Evolutionary conservation across 2,888 invertebrate genomes (phyloP).

Genomic region (Germaria angustata): DNA sequence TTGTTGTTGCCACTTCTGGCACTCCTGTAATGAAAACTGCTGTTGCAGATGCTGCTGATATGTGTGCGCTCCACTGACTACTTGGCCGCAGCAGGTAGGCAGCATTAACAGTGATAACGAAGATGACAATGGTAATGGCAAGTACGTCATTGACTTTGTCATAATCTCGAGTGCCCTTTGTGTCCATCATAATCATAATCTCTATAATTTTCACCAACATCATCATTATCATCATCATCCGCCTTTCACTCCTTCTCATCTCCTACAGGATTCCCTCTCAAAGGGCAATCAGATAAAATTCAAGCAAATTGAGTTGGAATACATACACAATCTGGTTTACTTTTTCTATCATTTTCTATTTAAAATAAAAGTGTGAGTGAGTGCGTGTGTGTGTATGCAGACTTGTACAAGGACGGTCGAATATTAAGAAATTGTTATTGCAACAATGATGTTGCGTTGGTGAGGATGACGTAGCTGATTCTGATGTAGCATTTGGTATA

Average conservation of each 20-base stretch:
- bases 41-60: constrained; percentile 37
- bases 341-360: neutral
- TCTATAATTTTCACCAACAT: constrained; percentile 19
- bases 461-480: constrained; percentile 2
- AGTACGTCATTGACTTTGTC: constrained; percentile 55
- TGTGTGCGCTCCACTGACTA: constrained; percentile 30
- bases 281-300: constrained; percentile 1
- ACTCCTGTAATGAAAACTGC: constrained; percentile 9
- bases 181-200: constrained; percentile 32
- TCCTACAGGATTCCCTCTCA: neutral
- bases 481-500: constrained; percentile 35
- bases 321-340: neutral
- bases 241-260: neutral
- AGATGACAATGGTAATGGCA: constrained; percentile 14
- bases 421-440: constrained; percentile 30
- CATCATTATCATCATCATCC: neutral
- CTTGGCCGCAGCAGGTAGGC: constrained; percentile 50
- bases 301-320: constrained; percentile 3
- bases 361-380: neutral
- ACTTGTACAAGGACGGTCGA: neutral
- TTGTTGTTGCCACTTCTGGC: too few relatives aligned
- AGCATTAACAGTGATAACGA: constrained; percentile 36
- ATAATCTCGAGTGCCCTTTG: constrained; percentile 63
- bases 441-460: neutral
- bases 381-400: neutral